Base-by-base conservation (phyloP, 1,140 invertebrate species). In the Zaprionus vittiger region DNA sequence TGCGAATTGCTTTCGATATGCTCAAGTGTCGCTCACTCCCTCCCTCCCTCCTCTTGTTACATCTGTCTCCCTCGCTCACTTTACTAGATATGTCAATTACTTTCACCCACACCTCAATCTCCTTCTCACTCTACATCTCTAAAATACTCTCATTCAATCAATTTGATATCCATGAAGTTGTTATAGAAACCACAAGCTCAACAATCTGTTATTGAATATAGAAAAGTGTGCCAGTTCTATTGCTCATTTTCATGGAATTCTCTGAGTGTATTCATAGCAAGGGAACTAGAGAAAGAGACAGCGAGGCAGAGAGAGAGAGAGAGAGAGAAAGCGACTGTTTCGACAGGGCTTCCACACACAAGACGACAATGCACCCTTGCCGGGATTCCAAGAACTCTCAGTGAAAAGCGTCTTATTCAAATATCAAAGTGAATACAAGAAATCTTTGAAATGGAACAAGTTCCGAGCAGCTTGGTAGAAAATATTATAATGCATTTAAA, bases 41-140 rank as follows among this genome's bases (percentile, higher is more conserved):
- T 20, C 60, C 20, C 54, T 52, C 60, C 20, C 54, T 52, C 6
- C 38, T 14, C 7, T 20, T 37, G 22, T 14, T 26, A 26, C 24
- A 26, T 56, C 15, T 17, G 38, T 17, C 28, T 22, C 31, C 15
- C 62, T 24, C 44, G 24, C 47, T 24, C 20, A 2, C 17, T 52
- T 22, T 20, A 3, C 3, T 7, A n/a, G 41, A 73, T 66, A 55
- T 74, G 56, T 63, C 76, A 74, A 79, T 79, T 76, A 62, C 47
- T 44, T 31, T 12, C 34, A 11, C 20, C 4, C 54, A 31, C 54
- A 17, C 15, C 20, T 61, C 38, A n/a, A 22, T n/a, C 59, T 28
- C 38, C 41, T 15, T 7, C 38, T 44, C 37, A 44, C 24, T 17
- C 44, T 34, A 9, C 26, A 5, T 11, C 24, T 34, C 47, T 24